Base-by-base conservation (phyloP, 2,797 vertebrate species). In the Philypnodon macrostomus region DNA sequence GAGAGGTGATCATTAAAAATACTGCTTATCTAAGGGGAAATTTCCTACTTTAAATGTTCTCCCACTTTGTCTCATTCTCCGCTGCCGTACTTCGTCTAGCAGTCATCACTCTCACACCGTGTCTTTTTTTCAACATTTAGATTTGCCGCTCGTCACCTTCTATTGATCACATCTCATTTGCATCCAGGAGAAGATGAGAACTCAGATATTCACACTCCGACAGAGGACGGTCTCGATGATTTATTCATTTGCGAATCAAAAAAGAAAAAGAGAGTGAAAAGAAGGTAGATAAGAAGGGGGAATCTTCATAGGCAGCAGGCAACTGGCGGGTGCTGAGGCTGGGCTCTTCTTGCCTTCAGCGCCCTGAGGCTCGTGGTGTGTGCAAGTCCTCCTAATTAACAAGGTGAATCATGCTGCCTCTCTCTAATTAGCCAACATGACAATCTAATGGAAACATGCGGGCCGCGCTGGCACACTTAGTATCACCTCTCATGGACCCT, bases 201-300 rank as follows among this genome's bases (percentile, higher is more conserved):
- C 92, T 92, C 90, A 91, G 91, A 94, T 91, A 90, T 93, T 95
- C 90, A 92, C 91, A 90, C 91, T 92, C 88, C 70, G 89, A 91
- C 90, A 94, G 75, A 83, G 78, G 91, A 94, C 91, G 92, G 89
- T 91, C 89, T 89, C 91, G 90, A 96, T 97, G 96, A 97, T 98
- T 98, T 98, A 97, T 98, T 98, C 94, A 98, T 98, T 95, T 93
- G 88, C 85, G 92, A 96, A 95, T 92, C 94, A 95, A 96, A 95
- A 92, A 77, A 76, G n/a, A n/a, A n/a, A 77, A 59, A 67, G 40
- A 30, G 52, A 80, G 75, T 72, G 91, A 91, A 77, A 93, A 77
- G 89, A 93, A 95, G 93, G 92, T 95, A 95, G 95, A 97, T 95
- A 92, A 97, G 93, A 95, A 91, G 92, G 90, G n/a, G 75, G 92